Conservation (phyloP, 2,113 vertebrate genomes). For the Clupea harengus region DNA sequence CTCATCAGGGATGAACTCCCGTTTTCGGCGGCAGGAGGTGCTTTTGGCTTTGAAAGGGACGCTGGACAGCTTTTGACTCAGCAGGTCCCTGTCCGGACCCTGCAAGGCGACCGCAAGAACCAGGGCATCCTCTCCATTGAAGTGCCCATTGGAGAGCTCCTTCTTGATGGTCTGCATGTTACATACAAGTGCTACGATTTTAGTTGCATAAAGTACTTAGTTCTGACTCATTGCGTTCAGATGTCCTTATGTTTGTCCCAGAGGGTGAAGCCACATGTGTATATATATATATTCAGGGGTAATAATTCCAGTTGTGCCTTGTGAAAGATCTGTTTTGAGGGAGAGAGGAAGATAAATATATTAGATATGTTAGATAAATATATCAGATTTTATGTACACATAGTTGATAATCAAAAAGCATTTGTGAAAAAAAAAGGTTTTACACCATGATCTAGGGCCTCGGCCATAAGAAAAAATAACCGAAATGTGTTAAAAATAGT, state of each 20-base stretch:
- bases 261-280: neutral
- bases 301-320: neutral
- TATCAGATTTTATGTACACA: neutral
- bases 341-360: neutral
- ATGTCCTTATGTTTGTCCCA: neutral
- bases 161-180: conserved; percentile 93
- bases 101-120: conserved; percentile 78
- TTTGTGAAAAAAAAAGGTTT: neutral
- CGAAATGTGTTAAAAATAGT: neutral
- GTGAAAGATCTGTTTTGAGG: neutral
- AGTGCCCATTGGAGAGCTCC: conserved; percentile 76
- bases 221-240: conserved; percentile 50
- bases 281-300: neutral
- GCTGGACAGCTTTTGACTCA: conserved; percentile 51
- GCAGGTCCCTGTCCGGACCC: conserved; percentile 64
- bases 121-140: conserved; percentile 76
- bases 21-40: conserved; percentile 81
- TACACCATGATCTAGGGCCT: neutral
- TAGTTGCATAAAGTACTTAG: conserved; percentile 38
- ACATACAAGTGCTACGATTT: conserved; percentile 42
- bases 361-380: neutral
- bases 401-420: neutral
- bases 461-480: neutral
- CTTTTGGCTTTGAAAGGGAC: conserved; percentile 73
- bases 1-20: conserved; percentile 95